These are phyloP conservation scores for Ataeniobius toweri DNA, from an alignment of 2,797 vertebrate species.

Conservation along the genomic window DNA sequence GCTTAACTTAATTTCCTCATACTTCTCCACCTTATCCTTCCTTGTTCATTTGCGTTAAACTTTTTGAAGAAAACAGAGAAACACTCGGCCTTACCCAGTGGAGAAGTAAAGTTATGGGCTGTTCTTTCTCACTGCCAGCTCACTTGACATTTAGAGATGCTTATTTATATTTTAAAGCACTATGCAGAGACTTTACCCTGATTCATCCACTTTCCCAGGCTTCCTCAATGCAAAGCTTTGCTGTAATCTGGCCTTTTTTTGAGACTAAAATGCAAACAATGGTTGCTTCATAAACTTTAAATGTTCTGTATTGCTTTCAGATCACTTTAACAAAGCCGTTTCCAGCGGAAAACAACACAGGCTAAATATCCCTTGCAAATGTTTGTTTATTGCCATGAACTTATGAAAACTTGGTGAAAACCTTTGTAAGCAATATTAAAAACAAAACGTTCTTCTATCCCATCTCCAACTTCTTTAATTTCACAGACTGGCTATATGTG, in stretches of 20 bases:
- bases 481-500: background rate
- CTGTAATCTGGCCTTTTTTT: background rate
- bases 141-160: constrained; percentile 36
- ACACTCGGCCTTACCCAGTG: constrained; percentile 6
- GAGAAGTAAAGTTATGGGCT: constrained; percentile 21
- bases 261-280: background rate
- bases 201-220: background rate
- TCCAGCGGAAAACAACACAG: background rate
- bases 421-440: too few relatives aligned
- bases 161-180: constrained; percentile 23
- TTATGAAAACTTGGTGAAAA: too few relatives aligned
- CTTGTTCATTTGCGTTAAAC: constrained; percentile 22
- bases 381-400: background rate
- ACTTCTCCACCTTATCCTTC: constrained; percentile 24
- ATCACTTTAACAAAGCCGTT: background rate
- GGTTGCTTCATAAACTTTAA: background rate
- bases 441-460: too few relatives aligned
- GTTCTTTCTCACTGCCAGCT: constrained; percentile 19
- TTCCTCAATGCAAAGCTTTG: background rate
- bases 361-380: background rate
- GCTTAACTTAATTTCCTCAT: constrained; percentile 21
- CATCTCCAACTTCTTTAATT: background rate
- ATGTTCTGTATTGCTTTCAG: background rate
- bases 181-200: background rate
- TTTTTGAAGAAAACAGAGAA: constrained; percentile 25